These are phyloP conservation scores for Brachypalpus laphriformis DNA, from an alignment of 2,888 invertebrate species.

Conservation along the genomic window DNA sequence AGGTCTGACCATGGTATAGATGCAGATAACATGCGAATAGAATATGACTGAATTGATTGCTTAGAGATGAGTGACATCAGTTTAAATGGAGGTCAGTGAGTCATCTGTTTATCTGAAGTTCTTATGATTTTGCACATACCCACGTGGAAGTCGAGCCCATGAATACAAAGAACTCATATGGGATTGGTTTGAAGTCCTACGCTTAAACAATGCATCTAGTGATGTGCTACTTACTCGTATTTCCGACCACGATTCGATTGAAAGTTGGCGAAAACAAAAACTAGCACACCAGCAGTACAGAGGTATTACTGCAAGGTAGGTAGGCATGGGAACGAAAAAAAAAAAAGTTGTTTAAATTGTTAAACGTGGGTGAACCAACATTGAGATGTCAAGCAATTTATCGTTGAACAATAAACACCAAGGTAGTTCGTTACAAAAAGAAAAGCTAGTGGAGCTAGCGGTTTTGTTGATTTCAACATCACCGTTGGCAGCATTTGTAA, in stretches of 20 bases:
- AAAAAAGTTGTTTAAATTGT: neutral
- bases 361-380: neutral
- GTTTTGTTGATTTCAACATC: neutral
- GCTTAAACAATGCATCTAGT: too few relatives aligned
- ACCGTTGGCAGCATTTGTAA: neutral
- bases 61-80: neutral
- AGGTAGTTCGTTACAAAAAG: neutral
- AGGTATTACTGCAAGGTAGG: too few relatives aligned
- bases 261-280: too few relatives aligned
- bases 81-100: neutral
- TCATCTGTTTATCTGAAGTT: neutral
- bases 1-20: neutral
- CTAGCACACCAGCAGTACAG: too few relatives aligned
- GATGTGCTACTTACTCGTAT: too few relatives aligned
- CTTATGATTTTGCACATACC: neutral
- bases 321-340: neutral
- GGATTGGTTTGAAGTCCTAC: neutral
- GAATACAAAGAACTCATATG: neutral
- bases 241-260: too few relatives aligned
- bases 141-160: neutral
- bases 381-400: neutral
- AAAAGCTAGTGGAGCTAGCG: neutral
- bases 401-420: neutral
- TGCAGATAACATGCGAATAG: neutral
- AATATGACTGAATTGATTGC: slow-evolving; percentile 4